Percentiles rank a stretch among this genome's conserved stretches.
phyloP scores from a whole-genome alignment of 2,797 vertebrate genomes.

The Rhinella marina region DNA sequence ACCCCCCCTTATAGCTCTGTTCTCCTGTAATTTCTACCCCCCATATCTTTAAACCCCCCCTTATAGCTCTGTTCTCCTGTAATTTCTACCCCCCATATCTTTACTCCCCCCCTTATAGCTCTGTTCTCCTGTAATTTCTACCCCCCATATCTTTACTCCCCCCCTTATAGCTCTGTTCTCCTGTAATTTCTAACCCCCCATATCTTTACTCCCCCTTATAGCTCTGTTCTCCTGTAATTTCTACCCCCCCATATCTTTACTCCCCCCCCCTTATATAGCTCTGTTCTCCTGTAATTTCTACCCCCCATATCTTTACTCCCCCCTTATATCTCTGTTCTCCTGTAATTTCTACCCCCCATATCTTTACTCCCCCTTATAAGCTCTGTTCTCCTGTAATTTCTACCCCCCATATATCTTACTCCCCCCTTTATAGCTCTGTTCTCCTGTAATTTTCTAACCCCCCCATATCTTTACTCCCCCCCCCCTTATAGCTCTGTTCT shows the following conservation, averaged over 20 bases:
- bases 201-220: no score
- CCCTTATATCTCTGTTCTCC: neutral
- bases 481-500: no score
- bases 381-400: neutral
- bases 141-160: neutral
- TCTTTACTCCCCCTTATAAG: neutral
- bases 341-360: neutral
- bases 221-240: neutral
- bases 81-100: no score
- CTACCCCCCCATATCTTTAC: neutral
- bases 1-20: no score
- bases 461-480: no score
- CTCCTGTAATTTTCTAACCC: no score
- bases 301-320: constrained; percentile 22
- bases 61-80: no score
- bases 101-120: no score
- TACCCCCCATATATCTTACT: neutral
- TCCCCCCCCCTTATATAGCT: neutral
- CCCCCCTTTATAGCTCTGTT: neutral
- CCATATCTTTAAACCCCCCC: no score
- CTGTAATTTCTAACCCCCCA: no score
- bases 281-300: neutral
- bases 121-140: neutral
- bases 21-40: no score
- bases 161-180: no score